Base-by-base conservation (phyloP, 2,113 vertebrate species). In the Alosa alosa region DNA sequence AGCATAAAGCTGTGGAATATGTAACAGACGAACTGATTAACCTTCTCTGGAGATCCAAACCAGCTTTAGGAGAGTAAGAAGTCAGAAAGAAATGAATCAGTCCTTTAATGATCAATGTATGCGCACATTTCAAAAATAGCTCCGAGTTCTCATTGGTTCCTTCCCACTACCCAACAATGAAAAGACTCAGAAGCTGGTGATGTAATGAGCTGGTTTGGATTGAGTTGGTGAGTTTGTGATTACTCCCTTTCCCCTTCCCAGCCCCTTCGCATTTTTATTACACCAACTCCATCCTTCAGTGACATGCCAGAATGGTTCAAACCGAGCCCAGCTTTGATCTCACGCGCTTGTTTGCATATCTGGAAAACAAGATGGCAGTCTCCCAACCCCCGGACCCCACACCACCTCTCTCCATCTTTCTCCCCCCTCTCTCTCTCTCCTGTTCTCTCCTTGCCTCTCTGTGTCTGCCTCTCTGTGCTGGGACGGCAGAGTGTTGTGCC, bases 301-400 rank as follows among this genome's bases (percentile, higher is more conserved):
- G 84, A 17, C 50, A 78, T 47, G 52, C 5, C 36, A 13, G 36
- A 2, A 20, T 46, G 83, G 31, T 11, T 78, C 36, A 4, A 39
- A 39, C 64, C 78, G 3, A 17, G 15, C 4, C 72, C 72, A 41
- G 85, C 82, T 86, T 86, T 84, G 64, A 88, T 68, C 85, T 84
- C 60, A 64, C 44, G 1, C 82, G 64, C 13, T 41, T 82, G 60
- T 84, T 92, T 89, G 88, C 86, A 91, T 87, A 89, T 90, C 84
- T 89, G 88, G 92, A 92, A 88, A 92, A 83, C 81, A 82, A 82
- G 39, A 91, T 89, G 89, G 89, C 90, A 89, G 86, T 4, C 11
- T 78, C 36, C 31, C 72, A 17, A 39, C 7, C 1, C n/a, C 68
- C 36, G 31, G 31, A 31, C 31, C 68, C 22, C 25, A 13, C 60